A percentile compares a stretch with the other conserved stretches of the same genome.
phyloP scores from a whole-genome alignment of 2,113 vertebrate genomes.

The Cnemophilus loriae region DNA sequence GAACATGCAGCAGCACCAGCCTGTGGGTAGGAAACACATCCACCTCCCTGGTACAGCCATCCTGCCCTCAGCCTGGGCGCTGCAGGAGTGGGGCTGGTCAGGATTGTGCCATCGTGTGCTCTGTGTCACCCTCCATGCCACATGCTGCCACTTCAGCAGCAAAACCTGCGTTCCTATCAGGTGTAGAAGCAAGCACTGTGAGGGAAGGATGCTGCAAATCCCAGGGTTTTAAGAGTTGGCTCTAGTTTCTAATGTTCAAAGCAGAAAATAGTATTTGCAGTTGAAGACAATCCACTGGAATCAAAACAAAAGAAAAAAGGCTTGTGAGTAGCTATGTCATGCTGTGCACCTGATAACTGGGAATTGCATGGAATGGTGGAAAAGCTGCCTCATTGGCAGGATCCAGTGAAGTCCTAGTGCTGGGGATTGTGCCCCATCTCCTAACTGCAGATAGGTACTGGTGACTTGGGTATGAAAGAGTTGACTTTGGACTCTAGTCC shows the following conservation, averaged over 20 bases:
- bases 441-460: background rate
- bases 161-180: rapidly evolving
- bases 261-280: background rate
- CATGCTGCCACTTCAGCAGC: background rate
- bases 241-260: background rate
- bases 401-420: background rate
- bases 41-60: background rate
- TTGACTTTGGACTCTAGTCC: background rate
- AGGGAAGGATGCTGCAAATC: background rate
- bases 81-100: background rate
- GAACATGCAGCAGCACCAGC: rapidly evolving
- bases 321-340: background rate
- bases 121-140: background rate
- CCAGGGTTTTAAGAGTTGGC: background rate
- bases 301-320: background rate
- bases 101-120: rapidly evolving
- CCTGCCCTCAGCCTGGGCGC: background rate
- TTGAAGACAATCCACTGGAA: background rate
- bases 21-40: background rate
- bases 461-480: background rate
- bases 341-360: background rate
- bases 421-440: background rate
- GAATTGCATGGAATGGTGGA: rapidly evolving
- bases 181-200: background rate
- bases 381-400: rapidly evolving